Evolutionary conservation across 2,113 vertebrate genomes (phyloP), one percentile per base, ranked within the genome.

Genomic region (Lucifuga dentata): DNA sequence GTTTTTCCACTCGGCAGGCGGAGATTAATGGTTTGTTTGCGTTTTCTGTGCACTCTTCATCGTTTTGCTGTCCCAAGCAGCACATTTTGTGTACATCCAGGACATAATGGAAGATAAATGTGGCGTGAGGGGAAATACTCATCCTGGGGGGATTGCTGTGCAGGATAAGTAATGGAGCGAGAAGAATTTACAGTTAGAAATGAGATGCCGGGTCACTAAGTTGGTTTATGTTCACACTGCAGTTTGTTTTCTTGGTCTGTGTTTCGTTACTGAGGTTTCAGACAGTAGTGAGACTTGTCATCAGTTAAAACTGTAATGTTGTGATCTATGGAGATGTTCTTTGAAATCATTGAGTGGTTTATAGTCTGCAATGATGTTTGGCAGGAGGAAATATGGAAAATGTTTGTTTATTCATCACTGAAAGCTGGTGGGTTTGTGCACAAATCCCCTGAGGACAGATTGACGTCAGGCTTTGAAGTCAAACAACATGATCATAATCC

Each of bases 21-120:
- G 56, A 80, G 78, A 86, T 82, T 71, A 73, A 84, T 80, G 78
- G 78, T 78, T 73, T 86, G 73, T 83, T 84, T 84, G 84, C 55
- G 43, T 80, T 85, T 56, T 33, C 64, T 15, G 48, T 29, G 1
- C 21, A 71, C 35, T 71, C 66, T 50, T 83, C 69, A 60, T 74
- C 67, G 53, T 20, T 1, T 36, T 2, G 23, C 48, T 50, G 72
- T 81, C 73, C 63, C 62, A 3, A 67, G 57, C 17, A 67, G 61
- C 79, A 41, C 57, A 2, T 36, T 46, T 61, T 62, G 74, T 50
- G 67, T 65, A 61, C 55, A 73, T 67, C 38, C 51, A 65, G 48
- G 56, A 62, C 64, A 63, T 61, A 61, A 81, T 13, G 56, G 59
- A 66, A 72, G 78, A 79, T 65, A 52, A 70, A 73, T 73, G 52